These are phyloP conservation scores for Todus mexicanus DNA, from an alignment of 2,797 vertebrate genomes.

Conservation along the genomic window DNA sequence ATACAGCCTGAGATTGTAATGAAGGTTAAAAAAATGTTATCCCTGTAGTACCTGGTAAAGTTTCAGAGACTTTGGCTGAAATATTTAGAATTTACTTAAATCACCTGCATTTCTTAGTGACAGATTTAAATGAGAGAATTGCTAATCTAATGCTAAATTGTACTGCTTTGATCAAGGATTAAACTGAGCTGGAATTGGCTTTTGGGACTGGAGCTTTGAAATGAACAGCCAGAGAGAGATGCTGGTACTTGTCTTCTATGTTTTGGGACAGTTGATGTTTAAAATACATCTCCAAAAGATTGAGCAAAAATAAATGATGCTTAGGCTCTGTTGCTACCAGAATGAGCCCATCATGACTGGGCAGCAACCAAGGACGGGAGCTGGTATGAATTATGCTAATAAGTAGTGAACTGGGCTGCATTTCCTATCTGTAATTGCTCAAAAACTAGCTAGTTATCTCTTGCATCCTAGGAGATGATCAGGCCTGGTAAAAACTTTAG, in stretches of 20 bases:
- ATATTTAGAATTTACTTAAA: neutral
- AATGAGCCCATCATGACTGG: neutral
- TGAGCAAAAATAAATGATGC: neutral
- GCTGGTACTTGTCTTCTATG: neutral
- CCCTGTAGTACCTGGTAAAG: neutral
- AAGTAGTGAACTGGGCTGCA: neutral
- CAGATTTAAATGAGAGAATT: constrained; percentile 36
- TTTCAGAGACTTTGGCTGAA: neutral
- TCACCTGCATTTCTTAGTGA: constrained; percentile 33
- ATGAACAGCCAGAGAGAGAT: neutral
- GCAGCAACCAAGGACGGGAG: neutral
- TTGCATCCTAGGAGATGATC: neutral
- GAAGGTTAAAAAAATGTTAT: neutral
- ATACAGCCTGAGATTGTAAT: neutral
- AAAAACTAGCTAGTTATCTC: neutral
- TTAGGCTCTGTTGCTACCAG: neutral
- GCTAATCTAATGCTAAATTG: constrained; percentile 50
- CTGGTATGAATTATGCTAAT: neutral
- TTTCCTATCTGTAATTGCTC: neutral
- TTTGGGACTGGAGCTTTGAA: constrained; percentile 19
- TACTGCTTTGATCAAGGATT: constrained; percentile 71
- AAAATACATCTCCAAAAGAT: neutral
- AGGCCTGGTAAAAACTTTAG: neutral
- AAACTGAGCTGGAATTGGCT: constrained; percentile 33
- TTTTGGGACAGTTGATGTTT: neutral